phyloP scores from a whole-genome alignment of 1,140 invertebrate genomes.

The Apis laboriosa region DNA sequence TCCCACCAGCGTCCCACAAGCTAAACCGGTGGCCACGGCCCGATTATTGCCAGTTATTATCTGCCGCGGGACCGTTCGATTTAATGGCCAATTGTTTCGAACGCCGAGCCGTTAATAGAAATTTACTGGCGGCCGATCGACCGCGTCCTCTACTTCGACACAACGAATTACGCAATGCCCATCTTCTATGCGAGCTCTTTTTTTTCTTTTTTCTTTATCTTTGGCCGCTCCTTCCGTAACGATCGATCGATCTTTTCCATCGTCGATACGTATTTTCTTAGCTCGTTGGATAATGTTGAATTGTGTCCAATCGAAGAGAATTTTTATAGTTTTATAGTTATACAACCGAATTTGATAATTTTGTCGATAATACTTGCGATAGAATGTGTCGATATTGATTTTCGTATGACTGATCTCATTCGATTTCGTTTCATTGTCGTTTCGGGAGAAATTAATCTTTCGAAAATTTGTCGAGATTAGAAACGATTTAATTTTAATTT shows the following conservation, averaged over 20 bases:
- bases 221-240: background rate
- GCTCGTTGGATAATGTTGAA: background rate
- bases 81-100: constrained; percentile 80
- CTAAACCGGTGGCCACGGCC: constrained; percentile 72
- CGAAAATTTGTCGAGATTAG: too few relatives aligned
- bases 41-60: constrained; percentile 80
- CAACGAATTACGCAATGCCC: constrained; percentile 35
- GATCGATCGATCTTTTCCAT: background rate
- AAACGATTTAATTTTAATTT: too few relatives aligned
- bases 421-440: too few relatives aligned
- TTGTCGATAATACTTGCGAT: too few relatives aligned
- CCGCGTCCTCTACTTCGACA: constrained; percentile 31
- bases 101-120: constrained; percentile 77
- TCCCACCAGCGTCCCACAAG: constrained; percentile 64
- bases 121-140: constrained; percentile 72
- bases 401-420: too few relatives aligned
- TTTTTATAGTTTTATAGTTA: too few relatives aligned
- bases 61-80: constrained; percentile 77
- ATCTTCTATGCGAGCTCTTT: background rate
- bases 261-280: background rate
- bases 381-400: too few relatives aligned
- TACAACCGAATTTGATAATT: too few relatives aligned
- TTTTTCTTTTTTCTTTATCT: background rate
- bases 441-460: too few relatives aligned
- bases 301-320: too few relatives aligned